phyloP scores from a whole-genome alignment of 2,888 invertebrate species.

The Dichetophora obliterata region DNA sequence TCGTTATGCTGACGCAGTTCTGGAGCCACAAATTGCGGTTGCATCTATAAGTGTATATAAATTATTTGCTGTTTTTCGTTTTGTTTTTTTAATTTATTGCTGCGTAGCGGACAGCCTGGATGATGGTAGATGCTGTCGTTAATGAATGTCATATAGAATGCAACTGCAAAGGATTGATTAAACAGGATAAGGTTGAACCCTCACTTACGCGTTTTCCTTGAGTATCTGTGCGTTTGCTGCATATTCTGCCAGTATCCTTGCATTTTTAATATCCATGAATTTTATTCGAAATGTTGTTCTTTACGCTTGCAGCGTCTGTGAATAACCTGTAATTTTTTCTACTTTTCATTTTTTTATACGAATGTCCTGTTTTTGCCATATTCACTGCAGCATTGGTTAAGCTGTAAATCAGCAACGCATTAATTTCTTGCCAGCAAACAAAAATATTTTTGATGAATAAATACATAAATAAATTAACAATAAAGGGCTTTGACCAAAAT shows the following conservation, averaged over 20 bases:
- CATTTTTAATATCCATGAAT: no score
- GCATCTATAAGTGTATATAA: no score
- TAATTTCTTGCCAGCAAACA: background rate
- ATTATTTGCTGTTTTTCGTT: no score
- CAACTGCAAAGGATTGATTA: background rate
- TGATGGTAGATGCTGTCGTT: background rate
- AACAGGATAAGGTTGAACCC: background rate
- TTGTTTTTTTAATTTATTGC: conserved; percentile 12
- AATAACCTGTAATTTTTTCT: background rate
- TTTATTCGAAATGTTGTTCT: background rate
- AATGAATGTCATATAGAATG: conserved; percentile 19
- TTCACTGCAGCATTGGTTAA: background rate
- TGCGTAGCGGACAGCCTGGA: background rate
- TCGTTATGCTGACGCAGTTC: conserved; percentile 3
- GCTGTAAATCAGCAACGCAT: conserved; percentile 13
- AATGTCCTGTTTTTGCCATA: background rate
- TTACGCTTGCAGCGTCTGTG: background rate
- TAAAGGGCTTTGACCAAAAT: background rate
- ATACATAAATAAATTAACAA: background rate
- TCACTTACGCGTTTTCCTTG: background rate
- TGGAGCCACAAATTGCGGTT: conserved; percentile 4
- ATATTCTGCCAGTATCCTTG: background rate
- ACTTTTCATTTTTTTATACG: background rate
- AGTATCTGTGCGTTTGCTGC: background rate
- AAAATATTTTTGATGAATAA: background rate